A percentile compares a stretch with the other conserved stretches of the same genome.
Conservation (phyloP, 64 coral and sea anemone genomes). For the Pocillopora damicornis region DNA sequence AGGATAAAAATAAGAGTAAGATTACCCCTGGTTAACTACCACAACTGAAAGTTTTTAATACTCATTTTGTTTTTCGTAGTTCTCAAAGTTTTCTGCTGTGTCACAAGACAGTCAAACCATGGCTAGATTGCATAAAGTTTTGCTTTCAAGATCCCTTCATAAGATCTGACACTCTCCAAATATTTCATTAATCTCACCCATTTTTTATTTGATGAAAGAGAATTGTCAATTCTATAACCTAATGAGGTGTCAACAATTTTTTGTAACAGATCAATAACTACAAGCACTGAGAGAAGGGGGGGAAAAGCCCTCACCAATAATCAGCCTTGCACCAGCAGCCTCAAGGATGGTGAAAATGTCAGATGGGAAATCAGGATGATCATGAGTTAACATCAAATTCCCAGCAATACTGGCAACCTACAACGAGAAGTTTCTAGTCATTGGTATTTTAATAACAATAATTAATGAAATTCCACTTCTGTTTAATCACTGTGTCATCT, state of each 20-base stretch:
- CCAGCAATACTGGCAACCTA: slow-evolving; percentile 86
- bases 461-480: background rate
- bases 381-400: slow-evolving; percentile 88
- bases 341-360: slow-evolving; percentile 80
- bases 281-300: background rate
- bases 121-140: too few species aligned
- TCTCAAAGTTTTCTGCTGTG: too few species aligned
- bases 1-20: background rate
- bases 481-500: background rate
- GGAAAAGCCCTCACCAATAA: slow-evolving; percentile 53
- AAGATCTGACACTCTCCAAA: too few species aligned
- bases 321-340: slow-evolving; percentile 57
- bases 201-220: too few species aligned
- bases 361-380: slow-evolving; percentile 87
- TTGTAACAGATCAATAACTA: too few species aligned
- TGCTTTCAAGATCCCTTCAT: too few species aligned
- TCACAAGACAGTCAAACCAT: too few species aligned
- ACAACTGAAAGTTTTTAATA: too few species aligned
- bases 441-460: background rate
- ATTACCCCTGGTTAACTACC: background rate
- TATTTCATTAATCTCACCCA: too few species aligned
- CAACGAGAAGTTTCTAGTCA: background rate
- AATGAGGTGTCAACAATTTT: too few species aligned
- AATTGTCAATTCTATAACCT: too few species aligned
- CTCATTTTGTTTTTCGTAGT: too few species aligned